Evolutionary conservation across 53 echinoderm and acorn worm species (phyloP).

Genomic region (Echinarachnius parma): DNA sequence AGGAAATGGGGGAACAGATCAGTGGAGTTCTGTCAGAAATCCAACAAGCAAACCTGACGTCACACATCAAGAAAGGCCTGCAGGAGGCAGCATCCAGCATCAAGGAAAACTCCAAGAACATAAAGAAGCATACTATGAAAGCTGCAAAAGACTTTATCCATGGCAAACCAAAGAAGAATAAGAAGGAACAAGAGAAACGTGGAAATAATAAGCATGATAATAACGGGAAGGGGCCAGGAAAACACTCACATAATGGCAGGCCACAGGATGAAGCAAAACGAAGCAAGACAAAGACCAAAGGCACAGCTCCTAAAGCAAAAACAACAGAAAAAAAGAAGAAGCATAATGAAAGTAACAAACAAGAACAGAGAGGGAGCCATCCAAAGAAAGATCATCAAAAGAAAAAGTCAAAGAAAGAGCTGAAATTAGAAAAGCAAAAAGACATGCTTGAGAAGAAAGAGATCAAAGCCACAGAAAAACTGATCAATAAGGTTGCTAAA

Average conservation of each 20-base stretch:
- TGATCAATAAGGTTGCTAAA: neutral
- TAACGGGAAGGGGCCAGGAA: neutral
- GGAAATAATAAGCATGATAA: constrained; percentile 2
- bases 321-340: constrained; percentile 4
- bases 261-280: neutral
- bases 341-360: neutral
- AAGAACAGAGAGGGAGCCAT: neutral
- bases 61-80: constrained; percentile 34
- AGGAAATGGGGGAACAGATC: constrained; percentile 5
- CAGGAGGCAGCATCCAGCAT: constrained; percentile 8
- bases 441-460: neutral
- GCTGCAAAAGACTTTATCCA: constrained; percentile 10
- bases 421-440: no score
- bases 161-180: constrained; percentile 11
- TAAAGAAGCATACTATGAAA: constrained; percentile 28
- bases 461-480: neutral
- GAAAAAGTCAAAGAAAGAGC: neutral
- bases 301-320: neutral
- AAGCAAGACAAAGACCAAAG: neutral
- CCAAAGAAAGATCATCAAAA: no score
- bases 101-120: neutral
- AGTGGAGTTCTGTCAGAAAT: constrained; percentile 35
- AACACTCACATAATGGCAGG: neutral
- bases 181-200: constrained; percentile 1
- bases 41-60: constrained; percentile 39